A percentile compares a stretch with the other conserved stretches of the same genome.
These are phyloP conservation scores for Ictidomys tridecemlineatus DNA, from an alignment of 2,113 vertebrate species.

Conservation along the genomic window DNA sequence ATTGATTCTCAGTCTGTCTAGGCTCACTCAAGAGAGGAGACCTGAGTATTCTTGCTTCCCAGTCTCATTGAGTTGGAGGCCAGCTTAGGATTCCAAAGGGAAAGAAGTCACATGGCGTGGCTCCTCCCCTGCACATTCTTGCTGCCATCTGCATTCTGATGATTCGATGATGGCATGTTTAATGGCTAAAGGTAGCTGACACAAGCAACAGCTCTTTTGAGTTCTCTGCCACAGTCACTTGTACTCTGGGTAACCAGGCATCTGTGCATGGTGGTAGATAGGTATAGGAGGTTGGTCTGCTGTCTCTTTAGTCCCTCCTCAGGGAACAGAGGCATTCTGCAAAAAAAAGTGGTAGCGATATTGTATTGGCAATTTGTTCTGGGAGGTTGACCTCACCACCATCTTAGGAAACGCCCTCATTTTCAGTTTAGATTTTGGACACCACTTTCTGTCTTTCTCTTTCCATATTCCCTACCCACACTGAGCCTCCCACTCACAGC, in stretches of 20 bases:
- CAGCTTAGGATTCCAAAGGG: neutral
- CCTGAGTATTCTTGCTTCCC: neutral
- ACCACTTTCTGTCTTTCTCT: neutral
- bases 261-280: neutral
- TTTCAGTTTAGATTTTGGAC: neutral
- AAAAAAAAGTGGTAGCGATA: neutral
- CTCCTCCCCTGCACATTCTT: rapidly evolving
- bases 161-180: neutral
- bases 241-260: neutral
- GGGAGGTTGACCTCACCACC: neutral
- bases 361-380: neutral
- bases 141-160: neutral
- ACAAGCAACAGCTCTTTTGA: neutral
- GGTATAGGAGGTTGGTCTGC: neutral
- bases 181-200: neutral
- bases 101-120: rapidly evolving
- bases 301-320: neutral
- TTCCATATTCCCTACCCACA: neutral
- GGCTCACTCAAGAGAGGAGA: neutral
- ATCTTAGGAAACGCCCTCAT: neutral
- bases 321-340: neutral
- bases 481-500: neutral
- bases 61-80: neutral
- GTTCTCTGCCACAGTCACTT: neutral
- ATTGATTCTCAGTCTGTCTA: neutral